Evolutionary conservation across 2,797 vertebrate genomes (phyloP), one percentile per base, ranked within the genome.

Genomic region (Aselliscus stoliczkanus): DNA sequence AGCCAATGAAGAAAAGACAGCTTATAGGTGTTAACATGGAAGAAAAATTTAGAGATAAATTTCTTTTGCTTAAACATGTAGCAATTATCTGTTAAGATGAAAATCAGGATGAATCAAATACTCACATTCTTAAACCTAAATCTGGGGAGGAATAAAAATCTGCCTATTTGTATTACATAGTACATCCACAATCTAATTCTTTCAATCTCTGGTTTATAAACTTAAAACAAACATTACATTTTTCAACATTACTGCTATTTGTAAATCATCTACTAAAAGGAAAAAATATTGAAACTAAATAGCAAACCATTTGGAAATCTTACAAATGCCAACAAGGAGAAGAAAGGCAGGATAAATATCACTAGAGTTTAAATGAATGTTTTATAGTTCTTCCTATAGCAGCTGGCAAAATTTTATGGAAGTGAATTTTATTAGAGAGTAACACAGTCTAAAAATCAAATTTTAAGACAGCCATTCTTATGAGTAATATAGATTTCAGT

Each of bases 351-450:
- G 29, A 92, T 89, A 93, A 72, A 88, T 89, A 94, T 85, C 94
- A 93, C 67, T 90, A 73, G 73, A 93, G 58, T 54, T 93, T 94
- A 95, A 88, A 76, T 69, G 29, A 85, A 96, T 87, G 64, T 86
- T 95, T 85, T 95, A 95, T 85, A 94, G 52, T 39, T 93, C 69
- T 90, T 95, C 84, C 79, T 80, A 95, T 56, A 93, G 90, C 39
- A 95, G 76, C 42, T 89, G 79, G 88, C 42, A 95, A 97, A 96
- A 86, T 92, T 95, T 95, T 96, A 95, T 54, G 86, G 69, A 96
- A 84, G 64, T 88, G 37, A 93, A 96, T 92, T 96, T 97, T 94
- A 95, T 89, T 92, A 95, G 42, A 58, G 54, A 96, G 76, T 96
- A 96, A 95, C 34, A 75, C 12, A 88, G 58, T 70, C 50, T 86